Conservation (phyloP, 2,888 invertebrate species). For the Volucella inanis region DNA sequence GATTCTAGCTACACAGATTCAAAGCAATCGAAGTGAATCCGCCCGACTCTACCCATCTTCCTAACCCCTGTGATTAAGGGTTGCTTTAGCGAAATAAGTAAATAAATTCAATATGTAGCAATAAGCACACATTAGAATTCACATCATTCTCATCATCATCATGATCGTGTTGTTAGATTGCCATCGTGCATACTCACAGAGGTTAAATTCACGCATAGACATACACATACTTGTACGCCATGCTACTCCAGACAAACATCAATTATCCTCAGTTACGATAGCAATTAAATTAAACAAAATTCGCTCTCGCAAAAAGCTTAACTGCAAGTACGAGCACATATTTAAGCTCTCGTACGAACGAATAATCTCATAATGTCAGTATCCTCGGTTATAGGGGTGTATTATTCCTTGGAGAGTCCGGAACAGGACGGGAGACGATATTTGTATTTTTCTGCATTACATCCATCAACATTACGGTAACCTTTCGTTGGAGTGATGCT, state of each 20-base stretch:
- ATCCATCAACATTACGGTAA: slow-evolving; percentile 65
- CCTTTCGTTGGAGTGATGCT: slow-evolving; percentile 53
- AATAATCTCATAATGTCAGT: slow-evolving; percentile 38
- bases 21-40: slow-evolving; percentile 8
- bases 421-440: no score
- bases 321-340: slow-evolving; percentile 33
- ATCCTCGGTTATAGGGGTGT: no score
- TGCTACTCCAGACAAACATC: slow-evolving; percentile 51
- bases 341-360: no score
- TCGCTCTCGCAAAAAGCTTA: slow-evolving; percentile 58
- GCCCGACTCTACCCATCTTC: slow-evolving; percentile 27
- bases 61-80: slow-evolving; percentile 42
- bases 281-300: slow-evolving; percentile 74
- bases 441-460: slow-evolving; percentile 54
- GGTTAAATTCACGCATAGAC: no score
- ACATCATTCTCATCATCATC: slow-evolving; percentile 57
- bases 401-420: background rate
- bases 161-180: slow-evolving; percentile 65
- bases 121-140: slow-evolving; percentile 61
- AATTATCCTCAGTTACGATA: slow-evolving; percentile 65
- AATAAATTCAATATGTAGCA: slow-evolving; percentile 52
- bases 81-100: slow-evolving; percentile 68
- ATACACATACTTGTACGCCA: background rate
- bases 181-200: slow-evolving; percentile 29
- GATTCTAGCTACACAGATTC: slow-evolving; percentile 5